Evolutionary conservation across 2,797 vertebrate species (phyloP), one percentile per base, ranked within the genome.

Genomic region (Sylvilagus floridanus): DNA sequence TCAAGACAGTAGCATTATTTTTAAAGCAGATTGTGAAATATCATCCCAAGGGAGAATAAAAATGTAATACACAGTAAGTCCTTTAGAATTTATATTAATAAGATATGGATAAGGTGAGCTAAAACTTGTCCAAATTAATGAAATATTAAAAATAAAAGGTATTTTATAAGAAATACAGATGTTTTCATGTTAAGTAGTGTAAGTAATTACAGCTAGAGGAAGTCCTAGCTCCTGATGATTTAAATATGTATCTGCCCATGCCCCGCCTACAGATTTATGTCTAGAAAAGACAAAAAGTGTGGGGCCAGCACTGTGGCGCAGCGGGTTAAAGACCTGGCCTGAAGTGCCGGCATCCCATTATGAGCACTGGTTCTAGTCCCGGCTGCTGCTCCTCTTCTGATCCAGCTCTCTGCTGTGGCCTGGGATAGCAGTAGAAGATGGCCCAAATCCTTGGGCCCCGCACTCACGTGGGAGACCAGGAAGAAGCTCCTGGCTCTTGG

Each of bases 91-190:
- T 76, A 14, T 73, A 37, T 69, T 79, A 84, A 21, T 12, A 94
- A 37, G 21, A 21, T 65, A 69, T 66, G 28, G 47, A 65, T 69
- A 30, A 75, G 50, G n/a, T 85, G 57, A 22, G 19, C 3, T 50
- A 95, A 93, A 90, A 7, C 19, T 65, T 62, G 7, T 35, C 1
- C 21, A 84, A 79, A 52, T 72, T 73, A 83, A 47, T 63, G 62
- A 86, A 93, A 72, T 75, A 35, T 50, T 90, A 82, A 86, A 75
- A 72, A 32, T 78, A 88, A 19, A 71, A 86, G 68, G 37, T 81
- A 52, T 66, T 94, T 94, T 81, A 84, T 4, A 77, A 85, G 21
- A 92, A 83, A 71, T 71, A 9, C 6, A 85, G 57, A 54, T 73
- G 22, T 84, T 65, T 35, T 77, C 35, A 16, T 47, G 85, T 89